Evolutionary conservation across 2,888 invertebrate species (phyloP), one percentile per base, ranked within the genome.

Genomic region (Brachylomia viminalis): DNA sequence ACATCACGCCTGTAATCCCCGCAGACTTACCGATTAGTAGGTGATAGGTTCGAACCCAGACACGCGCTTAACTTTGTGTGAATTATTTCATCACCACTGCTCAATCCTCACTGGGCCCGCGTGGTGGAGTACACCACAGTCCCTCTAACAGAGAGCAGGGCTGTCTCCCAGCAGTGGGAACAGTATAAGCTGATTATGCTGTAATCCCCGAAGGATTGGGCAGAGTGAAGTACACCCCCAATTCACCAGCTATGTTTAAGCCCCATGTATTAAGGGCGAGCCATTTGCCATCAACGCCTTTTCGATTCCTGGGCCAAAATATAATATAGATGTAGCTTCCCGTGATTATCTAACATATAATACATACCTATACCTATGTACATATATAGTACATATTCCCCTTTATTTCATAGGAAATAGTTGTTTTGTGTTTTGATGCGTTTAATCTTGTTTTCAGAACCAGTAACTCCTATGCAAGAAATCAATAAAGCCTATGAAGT

Each of bases 401-500:
- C 20, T 6, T 10, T 2, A 15, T 6, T 27, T 17, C 56, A 2
- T 27, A 27, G 1, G 8, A 8, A 58, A 27, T 1, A 17, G 1
- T 33, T 13, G 6, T 13, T 20, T 5, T 13, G 4, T 45, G 7
- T 47, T 30, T 49, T 30, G 0, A 66, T n/a, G 17, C 11, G 10
- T 8, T 33, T 27, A 38, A n/a, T 13, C 38, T 38, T 7, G 5
- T 65, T 88, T 85, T 7, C 82, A 89, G 90, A 84, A 49, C 71
- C 85, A 17, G 27, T 84, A 4, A 91, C 90, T 0, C 92, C 94
- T 4, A 92, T 94, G 91, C 87, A 94, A 84, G 93, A 95, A 77
- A 90, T 94, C 42, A 90, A 95, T 70, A 82, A 86, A 10, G 94
- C 93, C 0, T 90, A 93, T 56, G 92, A 89, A 82, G 91, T 91